Percentiles rank a stretch among this genome's conserved stretches.
These are phyloP conservation scores for Adineta ricciae DNA, from an alignment of 2,888 invertebrate genomes.

Conservation along the genomic window DNA sequence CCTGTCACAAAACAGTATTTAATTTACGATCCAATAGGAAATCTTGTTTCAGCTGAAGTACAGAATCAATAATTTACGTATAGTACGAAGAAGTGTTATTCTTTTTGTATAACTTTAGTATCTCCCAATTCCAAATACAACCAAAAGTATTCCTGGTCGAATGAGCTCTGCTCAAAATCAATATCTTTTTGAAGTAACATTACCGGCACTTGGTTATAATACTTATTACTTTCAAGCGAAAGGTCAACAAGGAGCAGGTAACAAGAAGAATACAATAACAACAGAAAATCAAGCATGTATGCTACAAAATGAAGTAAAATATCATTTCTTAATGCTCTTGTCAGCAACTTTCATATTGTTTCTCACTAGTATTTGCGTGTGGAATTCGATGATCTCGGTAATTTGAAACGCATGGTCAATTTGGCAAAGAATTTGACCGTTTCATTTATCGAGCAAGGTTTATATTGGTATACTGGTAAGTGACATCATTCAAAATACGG, in stretches of 20 bases:
- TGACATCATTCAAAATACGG: neutral
- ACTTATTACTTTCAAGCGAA: slow-evolving; percentile 11
- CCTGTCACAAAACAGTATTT: neutral
- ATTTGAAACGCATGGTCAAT: slow-evolving; percentile 2
- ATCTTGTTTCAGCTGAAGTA: slow-evolving; percentile 14
- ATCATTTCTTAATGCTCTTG: neutral
- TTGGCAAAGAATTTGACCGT: neutral
- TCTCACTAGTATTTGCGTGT: slow-evolving; percentile 11
- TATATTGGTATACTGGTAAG: slow-evolving; percentile 8
- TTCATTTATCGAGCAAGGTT: slow-evolving; percentile 9
- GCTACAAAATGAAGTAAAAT: slow-evolving; percentile 16
- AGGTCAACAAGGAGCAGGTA: neutral
- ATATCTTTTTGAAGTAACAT: neutral
- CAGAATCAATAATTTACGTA: neutral
- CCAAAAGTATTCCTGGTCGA: slow-evolving; percentile 17
- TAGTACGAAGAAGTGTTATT: neutral
- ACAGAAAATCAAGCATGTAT: slow-evolving; percentile 8
- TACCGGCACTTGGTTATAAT: neutral
- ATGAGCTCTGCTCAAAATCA: slow-evolving; percentile 21
- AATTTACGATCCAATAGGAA: slow-evolving; percentile 20
- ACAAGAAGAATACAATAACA: neutral
- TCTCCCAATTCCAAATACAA: neutral
- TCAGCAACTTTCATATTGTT: neutral
- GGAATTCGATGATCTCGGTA: neutral
- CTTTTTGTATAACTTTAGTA: neutral